phyloP scores from a whole-genome alignment of 2,888 invertebrate genomes.

The Gryllus longicercus region DNA sequence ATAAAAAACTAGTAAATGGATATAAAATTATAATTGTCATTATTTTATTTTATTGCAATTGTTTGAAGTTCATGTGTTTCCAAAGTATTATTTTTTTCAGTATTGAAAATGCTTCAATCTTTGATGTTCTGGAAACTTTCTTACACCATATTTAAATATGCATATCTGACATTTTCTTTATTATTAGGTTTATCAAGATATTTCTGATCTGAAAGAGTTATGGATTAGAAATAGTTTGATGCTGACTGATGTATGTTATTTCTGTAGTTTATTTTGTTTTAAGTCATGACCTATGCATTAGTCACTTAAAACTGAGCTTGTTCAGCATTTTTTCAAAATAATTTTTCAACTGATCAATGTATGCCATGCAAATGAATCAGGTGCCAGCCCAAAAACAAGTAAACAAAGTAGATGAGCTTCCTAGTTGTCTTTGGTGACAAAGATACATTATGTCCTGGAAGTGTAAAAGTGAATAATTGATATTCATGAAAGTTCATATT shows the following conservation, averaged over 20 bases:
- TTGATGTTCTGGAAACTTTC: not conserved
- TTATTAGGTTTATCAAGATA: too few relatives aligned
- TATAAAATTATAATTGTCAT: not conserved
- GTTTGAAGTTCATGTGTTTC: not conserved
- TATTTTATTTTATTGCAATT: not conserved
- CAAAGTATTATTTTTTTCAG: not conserved
- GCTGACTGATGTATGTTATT: too few relatives aligned
- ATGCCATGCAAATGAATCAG: too few relatives aligned
- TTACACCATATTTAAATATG: not conserved
- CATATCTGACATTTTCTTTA: too few relatives aligned
- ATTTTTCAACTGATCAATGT: too few relatives aligned
- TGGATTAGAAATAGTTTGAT: too few relatives aligned
- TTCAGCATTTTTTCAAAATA: too few relatives aligned
- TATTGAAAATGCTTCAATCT: not conserved
- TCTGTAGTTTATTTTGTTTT: too few relatives aligned
- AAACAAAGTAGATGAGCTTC: conserved; percentile 7
- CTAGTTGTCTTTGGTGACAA: not conserved
- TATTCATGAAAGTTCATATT: not conserved
- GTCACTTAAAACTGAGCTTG: too few relatives aligned
- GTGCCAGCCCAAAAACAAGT: too few relatives aligned
- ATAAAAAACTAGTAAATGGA: not conserved
- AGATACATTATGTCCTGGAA: not conserved
- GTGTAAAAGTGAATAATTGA: not conserved
- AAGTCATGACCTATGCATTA: too few relatives aligned
- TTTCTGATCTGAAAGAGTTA: too few relatives aligned